phyloP scores from a whole-genome alignment of 2,888 invertebrate genomes.

The Sacculina carcini region DNA sequence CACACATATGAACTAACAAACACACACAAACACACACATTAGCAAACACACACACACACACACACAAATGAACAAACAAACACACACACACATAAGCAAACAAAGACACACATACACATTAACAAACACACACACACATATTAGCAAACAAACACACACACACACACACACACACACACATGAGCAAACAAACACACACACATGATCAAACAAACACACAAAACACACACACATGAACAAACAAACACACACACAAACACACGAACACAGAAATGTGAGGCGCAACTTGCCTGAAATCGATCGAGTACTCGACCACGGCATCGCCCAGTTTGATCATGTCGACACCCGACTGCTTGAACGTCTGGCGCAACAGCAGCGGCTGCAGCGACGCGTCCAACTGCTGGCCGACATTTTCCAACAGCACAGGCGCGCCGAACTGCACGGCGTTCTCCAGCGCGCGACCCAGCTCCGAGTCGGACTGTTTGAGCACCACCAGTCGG shows the following conservation, averaged over 20 bases:
- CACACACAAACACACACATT: too few relatives aligned
- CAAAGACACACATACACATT: too few relatives aligned
- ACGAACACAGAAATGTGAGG: background rate
- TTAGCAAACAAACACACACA: too few relatives aligned
- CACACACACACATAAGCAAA: too few relatives aligned
- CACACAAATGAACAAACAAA: too few relatives aligned
- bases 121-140: too few relatives aligned
- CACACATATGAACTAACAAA: too few relatives aligned
- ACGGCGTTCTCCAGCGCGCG: conserved; percentile 51
- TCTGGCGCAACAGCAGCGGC: conserved; percentile 49
- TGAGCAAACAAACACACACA: too few relatives aligned
- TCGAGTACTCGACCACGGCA: conserved; percentile 52
- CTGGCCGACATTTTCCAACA: conserved; percentile 55
- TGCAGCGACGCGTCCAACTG: conserved; percentile 34
- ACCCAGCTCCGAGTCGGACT: conserved; percentile 56
- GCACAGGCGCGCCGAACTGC: conserved; percentile 46
- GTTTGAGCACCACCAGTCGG: conserved; percentile 48
- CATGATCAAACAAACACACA: too few relatives aligned
- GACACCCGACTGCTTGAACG: conserved; percentile 45
- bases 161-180: too few relatives aligned
- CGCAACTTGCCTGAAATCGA: conserved; percentile 36
- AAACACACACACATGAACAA: background rate
- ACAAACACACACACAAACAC: background rate
- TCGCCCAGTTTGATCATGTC: conserved; percentile 61
- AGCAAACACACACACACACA: too few relatives aligned